Conservation (phyloP, 2,888 invertebrate genomes). For the Protophormia terraenovae region DNA sequence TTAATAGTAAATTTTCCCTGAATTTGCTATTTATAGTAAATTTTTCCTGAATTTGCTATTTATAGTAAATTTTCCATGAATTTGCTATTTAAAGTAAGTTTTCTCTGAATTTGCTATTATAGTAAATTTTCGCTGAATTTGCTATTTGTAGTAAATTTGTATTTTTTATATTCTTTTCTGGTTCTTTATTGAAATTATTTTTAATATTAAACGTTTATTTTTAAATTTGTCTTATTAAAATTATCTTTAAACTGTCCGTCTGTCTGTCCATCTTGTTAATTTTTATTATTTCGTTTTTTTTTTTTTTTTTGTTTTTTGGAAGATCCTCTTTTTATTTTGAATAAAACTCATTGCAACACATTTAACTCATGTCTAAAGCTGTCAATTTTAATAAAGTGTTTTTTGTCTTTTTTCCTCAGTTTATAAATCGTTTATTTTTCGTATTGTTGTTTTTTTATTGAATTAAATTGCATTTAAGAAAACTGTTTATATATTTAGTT, state of each 20-base stretch:
- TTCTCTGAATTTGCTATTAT: too few species aligned
- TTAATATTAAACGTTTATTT: too few species aligned
- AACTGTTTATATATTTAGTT: constrained; percentile 16
- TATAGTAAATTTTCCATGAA: too few species aligned
- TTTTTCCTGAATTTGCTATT: too few species aligned
- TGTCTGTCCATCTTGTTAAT: background rate
- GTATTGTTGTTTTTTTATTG: background rate
- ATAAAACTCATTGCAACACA: constrained; percentile 18
- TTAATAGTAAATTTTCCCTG: too few species aligned
- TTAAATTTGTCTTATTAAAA: too few species aligned
- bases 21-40: too few species aligned
- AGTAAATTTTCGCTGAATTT: too few species aligned
- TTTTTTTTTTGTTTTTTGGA: constrained; percentile 2
- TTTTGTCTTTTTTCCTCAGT: constrained; percentile 1
- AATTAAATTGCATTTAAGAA: constrained; percentile 54
- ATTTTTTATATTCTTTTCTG: too few species aligned
- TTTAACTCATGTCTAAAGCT: constrained; percentile 61
- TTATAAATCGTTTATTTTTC: background rate
- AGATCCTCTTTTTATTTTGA: background rate
- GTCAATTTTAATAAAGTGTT: constrained; percentile 61
- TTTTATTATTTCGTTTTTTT: background rate
- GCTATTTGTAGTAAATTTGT: too few species aligned
- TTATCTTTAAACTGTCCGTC: background rate
- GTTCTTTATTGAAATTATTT: too few species aligned
- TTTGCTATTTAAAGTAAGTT: too few species aligned